Conservation (phyloP, 2,888 invertebrate genomes). For the Rhogogaster chlorosoma region DNA sequence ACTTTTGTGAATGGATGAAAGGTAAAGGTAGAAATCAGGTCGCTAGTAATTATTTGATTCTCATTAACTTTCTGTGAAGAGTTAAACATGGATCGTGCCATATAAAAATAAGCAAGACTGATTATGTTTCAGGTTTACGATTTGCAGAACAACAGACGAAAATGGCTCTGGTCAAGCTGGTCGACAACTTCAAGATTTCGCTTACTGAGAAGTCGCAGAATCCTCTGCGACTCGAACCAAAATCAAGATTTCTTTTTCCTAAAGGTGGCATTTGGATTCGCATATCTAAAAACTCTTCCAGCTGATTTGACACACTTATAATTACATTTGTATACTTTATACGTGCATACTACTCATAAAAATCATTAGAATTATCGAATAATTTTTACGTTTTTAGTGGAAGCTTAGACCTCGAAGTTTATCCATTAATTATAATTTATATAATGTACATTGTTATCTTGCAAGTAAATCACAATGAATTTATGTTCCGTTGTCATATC, state of each 20-base stretch:
- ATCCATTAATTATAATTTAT: too few relatives aligned
- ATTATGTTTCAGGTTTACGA: slow-evolving; percentile 38
- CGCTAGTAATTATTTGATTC: neutral
- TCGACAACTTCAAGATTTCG: slow-evolving; percentile 61
- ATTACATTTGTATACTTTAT: slow-evolving; percentile 77
- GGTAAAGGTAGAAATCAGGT: neutral
- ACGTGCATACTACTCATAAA: slow-evolving; percentile 53
- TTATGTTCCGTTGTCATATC: neutral
- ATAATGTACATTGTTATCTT: neutral
- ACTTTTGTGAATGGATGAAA: neutral
- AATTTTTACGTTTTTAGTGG: neutral
- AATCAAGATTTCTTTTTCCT: neutral
- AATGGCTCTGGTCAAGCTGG: slow-evolving; percentile 61
- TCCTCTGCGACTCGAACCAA: neutral
- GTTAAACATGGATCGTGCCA: neutral
- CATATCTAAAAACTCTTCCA: neutral
- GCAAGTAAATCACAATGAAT: neutral
- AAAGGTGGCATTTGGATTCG: slow-evolving; percentile 11
- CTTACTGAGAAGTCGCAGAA: neutral
- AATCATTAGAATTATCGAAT: neutral
- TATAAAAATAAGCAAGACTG: neutral
- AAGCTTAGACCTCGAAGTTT: neutral
- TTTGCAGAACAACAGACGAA: slow-evolving; percentile 55
- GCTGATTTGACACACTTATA: slow-evolving; percentile 71
- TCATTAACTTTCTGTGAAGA: neutral